Evolutionary conservation across 2,797 vertebrate species (phyloP).

Genomic region (Loriculus beryllinus): DNA sequence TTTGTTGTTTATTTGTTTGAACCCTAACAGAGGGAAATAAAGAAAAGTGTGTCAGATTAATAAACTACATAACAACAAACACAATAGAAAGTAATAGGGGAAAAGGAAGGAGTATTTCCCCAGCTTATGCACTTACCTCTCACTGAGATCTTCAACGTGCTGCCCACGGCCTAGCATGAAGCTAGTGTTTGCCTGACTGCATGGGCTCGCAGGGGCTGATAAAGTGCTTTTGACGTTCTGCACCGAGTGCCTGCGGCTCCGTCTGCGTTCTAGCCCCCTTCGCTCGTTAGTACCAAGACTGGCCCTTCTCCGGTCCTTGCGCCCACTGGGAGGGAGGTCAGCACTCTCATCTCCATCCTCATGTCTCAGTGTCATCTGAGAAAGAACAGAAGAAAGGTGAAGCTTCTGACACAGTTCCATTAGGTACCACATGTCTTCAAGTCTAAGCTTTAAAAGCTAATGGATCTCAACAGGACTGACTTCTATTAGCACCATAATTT

Average conservation of each 20-base stretch:
- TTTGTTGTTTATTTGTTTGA: neutral
- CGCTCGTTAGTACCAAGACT: slow-evolving; percentile 82
- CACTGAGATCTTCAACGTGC: slow-evolving; percentile 80
- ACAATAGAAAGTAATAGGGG: neutral
- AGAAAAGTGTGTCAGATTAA: neutral
- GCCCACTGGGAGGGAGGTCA: slow-evolving; percentile 77
- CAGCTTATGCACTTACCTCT: slow-evolving; percentile 80
- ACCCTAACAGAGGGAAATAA: neutral
- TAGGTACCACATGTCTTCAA: neutral
- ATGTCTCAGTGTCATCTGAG: slow-evolving; percentile 83
- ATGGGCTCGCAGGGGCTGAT: slow-evolving; percentile 86
- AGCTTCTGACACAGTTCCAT: neutral
- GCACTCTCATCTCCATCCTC: slow-evolving; percentile 88
- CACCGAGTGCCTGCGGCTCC: slow-evolving; percentile 91
- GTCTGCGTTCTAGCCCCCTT: slow-evolving; percentile 85
- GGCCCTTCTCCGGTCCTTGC: slow-evolving; percentile 85
- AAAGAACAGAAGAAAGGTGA: neutral
- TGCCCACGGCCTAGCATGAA: slow-evolving; percentile 77
- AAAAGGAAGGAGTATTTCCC: neutral
- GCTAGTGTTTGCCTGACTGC: slow-evolving; percentile 58
- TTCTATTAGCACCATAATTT: neutral
- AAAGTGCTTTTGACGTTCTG: slow-evolving; percentile 81
- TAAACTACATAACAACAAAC: neutral
- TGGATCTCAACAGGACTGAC: neutral
- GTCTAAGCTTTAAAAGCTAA: neutral